Evolutionary conservation across 2,797 vertebrate species (phyloP).

Genomic region (Cyclopterus lumpus): DNA sequence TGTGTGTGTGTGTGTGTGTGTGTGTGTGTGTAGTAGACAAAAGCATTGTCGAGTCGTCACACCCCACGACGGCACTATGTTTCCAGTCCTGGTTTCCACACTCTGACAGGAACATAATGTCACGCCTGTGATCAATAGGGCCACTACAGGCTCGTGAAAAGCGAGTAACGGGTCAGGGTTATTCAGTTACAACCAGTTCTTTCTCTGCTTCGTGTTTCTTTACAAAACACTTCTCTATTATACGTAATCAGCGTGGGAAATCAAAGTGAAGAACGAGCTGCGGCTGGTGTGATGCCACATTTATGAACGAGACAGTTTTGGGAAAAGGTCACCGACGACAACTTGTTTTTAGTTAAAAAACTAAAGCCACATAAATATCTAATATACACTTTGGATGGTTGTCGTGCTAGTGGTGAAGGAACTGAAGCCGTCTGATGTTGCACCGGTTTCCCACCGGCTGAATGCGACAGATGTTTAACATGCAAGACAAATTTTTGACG

Average conservation of each 20-base stretch:
- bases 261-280: slow-evolving; percentile 26
- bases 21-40: neutral
- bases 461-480: neutral
- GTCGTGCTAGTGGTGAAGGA: neutral
- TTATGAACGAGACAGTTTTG: neutral
- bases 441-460: neutral
- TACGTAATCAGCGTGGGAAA: slow-evolving; percentile 60
- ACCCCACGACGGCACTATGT: neutral
- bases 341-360: neutral
- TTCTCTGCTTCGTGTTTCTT: slow-evolving; percentile 15
- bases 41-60: neutral
- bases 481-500: neutral
- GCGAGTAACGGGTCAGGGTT: slow-evolving; percentile 51
- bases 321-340: neutral
- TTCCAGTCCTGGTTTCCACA: neutral
- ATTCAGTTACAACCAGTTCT: slow-evolving; percentile 52
- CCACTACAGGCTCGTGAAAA: slow-evolving; percentile 3
- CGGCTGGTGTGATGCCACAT: neutral
- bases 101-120: slow-evolving; percentile 15
- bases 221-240: slow-evolving; percentile 27
- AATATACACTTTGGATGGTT: neutral
- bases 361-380: neutral
- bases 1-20: too few species aligned
- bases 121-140: slow-evolving; percentile 23
- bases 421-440: neutral